Percentiles rank a stretch among this genome's conserved stretches.
Conservation (phyloP, 2,888 invertebrate species). For the Nephrotoma flavescens region DNA sequence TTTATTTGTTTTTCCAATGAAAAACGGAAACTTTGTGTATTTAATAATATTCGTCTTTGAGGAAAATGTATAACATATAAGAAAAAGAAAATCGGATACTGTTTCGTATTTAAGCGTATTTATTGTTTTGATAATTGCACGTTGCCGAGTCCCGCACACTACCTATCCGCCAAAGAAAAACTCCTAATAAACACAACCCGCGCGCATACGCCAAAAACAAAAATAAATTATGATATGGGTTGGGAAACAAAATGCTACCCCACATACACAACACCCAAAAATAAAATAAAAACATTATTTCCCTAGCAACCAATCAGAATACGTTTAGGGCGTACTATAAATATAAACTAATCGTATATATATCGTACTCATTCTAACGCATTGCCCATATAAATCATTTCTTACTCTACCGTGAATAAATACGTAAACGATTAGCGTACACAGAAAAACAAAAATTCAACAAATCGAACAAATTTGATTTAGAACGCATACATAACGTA, state of each 20-base stretch:
- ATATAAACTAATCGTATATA: not conserved
- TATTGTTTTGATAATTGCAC: not conserved
- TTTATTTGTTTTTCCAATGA: not conserved
- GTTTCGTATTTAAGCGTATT: not conserved
- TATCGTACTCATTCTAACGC: not conserved
- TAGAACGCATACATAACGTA: not conserved
- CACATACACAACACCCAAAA: not conserved
- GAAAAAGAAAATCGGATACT: not conserved
- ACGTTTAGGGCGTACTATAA: not conserved
- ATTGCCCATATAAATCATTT: not conserved
- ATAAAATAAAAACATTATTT: not conserved
- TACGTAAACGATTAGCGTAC: not conserved
- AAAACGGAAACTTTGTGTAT: not conserved
- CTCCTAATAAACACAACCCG: not conserved
- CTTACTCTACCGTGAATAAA: not conserved
- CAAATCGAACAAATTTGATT: not conserved
- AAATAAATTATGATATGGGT: not conserved
- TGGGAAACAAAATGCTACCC: not conserved
- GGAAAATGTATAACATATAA: not conserved
- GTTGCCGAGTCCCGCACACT: not conserved
- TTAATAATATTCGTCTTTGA: not conserved
- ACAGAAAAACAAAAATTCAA: not conserved
- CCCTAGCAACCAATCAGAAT: not conserved
- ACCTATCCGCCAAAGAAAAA: not conserved
- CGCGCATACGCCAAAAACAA: not conserved